Percentiles rank a stretch among this genome's conserved stretches.
These are phyloP conservation scores for Crocidura indochinensis DNA, from an alignment of 2,797 vertebrate genomes.

Conservation along the genomic window DNA sequence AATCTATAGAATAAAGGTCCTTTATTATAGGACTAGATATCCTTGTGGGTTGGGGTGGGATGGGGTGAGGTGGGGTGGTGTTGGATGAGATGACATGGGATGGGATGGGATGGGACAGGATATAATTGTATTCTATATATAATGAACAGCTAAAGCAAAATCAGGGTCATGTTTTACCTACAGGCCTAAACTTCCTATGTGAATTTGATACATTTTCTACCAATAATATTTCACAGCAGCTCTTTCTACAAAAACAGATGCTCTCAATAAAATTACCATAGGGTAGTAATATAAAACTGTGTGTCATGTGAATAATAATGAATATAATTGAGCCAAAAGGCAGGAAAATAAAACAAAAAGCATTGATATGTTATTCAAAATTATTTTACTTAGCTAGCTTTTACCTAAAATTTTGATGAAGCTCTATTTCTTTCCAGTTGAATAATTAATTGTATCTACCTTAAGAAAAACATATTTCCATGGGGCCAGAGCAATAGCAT, in stretches of 20 bases:
- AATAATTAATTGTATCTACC: neutral
- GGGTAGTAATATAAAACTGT: neutral
- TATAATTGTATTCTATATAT: slow-evolving; percentile 22
- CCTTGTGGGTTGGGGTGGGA: neutral
- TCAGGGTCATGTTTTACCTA: slow-evolving; percentile 2
- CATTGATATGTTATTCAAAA: neutral
- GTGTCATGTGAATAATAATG: slow-evolving; percentile 41
- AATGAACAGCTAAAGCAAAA: slow-evolving; percentile 5
- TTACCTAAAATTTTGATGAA: slow-evolving; percentile 10
- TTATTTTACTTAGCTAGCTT: slow-evolving; percentile 7
- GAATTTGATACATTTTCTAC: slow-evolving; percentile 4
- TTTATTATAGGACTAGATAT: slow-evolving; percentile 59
- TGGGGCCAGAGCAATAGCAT: too few relatives aligned
- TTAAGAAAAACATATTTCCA: neutral
- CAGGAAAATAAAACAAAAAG: slow-evolving; percentile 9
- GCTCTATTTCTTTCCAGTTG: neutral
- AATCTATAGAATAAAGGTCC: neutral
- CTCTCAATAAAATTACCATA: slow-evolving; percentile 53
- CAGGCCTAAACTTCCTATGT: slow-evolving; percentile 27
- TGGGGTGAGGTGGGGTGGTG: too few relatives aligned
- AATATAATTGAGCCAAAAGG: slow-evolving; percentile 5
- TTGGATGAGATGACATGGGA: too few relatives aligned
- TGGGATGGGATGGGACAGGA: neutral
- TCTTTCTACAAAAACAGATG: slow-evolving; percentile 48
- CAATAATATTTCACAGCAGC: slow-evolving; percentile 3